Conservation (phyloP, 2,888 invertebrate genomes). For the Stenichneumon culpator region DNA sequence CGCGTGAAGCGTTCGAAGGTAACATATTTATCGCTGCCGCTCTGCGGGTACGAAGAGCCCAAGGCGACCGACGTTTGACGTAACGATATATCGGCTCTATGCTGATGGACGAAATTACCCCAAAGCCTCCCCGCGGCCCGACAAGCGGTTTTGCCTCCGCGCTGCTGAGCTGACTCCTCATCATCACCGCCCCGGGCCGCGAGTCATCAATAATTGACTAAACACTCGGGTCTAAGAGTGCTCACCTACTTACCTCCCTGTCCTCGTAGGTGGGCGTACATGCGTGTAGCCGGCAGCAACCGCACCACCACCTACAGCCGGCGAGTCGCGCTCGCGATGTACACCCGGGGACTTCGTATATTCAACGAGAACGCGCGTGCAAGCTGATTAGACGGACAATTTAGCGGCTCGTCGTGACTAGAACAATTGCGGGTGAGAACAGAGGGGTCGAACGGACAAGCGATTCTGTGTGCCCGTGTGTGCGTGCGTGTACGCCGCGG, state of each 20-base stretch:
- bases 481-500: neutral
- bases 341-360: slow-evolving; percentile 18
- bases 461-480: neutral
- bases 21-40: slow-evolving; percentile 64
- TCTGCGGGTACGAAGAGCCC: slow-evolving; percentile 49
- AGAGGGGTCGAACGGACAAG: slow-evolving; percentile 15
- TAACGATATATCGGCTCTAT: slow-evolving; percentile 33
- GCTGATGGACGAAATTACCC: slow-evolving; percentile 17
- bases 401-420: slow-evolving; percentile 42
- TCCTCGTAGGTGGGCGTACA: neutral
- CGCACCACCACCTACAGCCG: slow-evolving; percentile 1
- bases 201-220: slow-evolving; percentile 66
- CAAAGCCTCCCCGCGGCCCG: neutral
- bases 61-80: slow-evolving; percentile 64
- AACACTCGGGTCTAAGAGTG: slow-evolving; percentile 47
- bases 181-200: slow-evolving; percentile 8
- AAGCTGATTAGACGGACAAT: slow-evolving; percentile 57
- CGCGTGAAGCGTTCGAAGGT: slow-evolving; percentile 60
- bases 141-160: neutral
- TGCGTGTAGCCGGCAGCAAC: neutral
- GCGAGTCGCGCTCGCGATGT: slow-evolving; percentile 5
- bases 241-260: slow-evolving; percentile 32
- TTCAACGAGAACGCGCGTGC: slow-evolving; percentile 53
- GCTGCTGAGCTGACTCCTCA: slow-evolving; percentile 14
- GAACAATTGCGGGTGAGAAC: slow-evolving; percentile 49